Base-by-base conservation (phyloP, 2,888 invertebrate genomes). In the Luperina testacea region DNA sequence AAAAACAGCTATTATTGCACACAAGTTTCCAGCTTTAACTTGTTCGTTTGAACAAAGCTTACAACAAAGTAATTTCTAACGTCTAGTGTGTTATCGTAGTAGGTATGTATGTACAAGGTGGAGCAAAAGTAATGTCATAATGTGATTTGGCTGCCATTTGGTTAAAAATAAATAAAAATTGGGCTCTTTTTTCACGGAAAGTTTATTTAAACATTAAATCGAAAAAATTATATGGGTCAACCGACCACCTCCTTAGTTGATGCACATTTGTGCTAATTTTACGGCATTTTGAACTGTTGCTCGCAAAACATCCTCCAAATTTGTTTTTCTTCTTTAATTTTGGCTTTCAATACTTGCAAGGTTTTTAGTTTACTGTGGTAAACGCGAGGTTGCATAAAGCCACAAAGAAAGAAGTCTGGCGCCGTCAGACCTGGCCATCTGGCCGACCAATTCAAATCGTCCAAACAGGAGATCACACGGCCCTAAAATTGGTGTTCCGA, bases 1-100 rank as follows among this genome's bases (percentile, higher is more conserved):
- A 57, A 81, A 82, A 78, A 72, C 75, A 85, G 79, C 65, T 77
- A 80, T 86, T 79, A 79, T 63, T 86, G 80, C 87, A 86, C 59
- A 38, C 77, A 71, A 76, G 76, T 78, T 85, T 64, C n/a, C 13
- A 81, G n/a, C n/a, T 64, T 51, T 51, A 78, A 74, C 45, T 65
- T 72, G 20, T 59, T 45, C 59, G 76, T 57, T 80, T 38, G 72
- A 82, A 78, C 75, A 57, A 57, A 57, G 3, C 53, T 57, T 53
- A 73, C 15, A 48, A 15, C 48, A 15, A 73, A 78, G 51, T 72
- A 65, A 70, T 71, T 69, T 74, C 15, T 53, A 63, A 73, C 45
- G 20, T 53, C 32, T 71, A 64, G n/a, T 45, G 48, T 48, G 9
- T 77, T 65, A 67, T 53, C 65, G 32, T 32, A 61, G 38, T 75